A percentile compares a stretch with the other conserved stretches of the same genome.
Evolutionary conservation across 2,113 vertebrate species (phyloP).

Genomic region (Archilochus colubris): DNA sequence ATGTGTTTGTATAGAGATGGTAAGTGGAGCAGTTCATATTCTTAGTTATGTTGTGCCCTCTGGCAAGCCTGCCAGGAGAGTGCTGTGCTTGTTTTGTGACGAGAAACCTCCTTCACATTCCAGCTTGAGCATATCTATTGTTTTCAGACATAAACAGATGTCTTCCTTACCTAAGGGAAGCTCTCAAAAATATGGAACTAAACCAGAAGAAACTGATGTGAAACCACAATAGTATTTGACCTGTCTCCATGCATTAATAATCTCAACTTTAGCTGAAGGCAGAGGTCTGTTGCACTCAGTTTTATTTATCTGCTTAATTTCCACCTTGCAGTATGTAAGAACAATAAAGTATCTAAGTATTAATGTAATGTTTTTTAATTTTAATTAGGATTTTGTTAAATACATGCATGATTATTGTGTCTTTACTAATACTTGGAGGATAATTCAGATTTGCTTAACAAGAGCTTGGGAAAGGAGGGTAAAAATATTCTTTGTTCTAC

Average conservation of each 20-base stretch:
- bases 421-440: neutral
- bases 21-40: constrained; percentile 73
- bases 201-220: constrained; percentile 69
- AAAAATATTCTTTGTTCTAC: neutral
- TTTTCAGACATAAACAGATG: constrained; percentile 68
- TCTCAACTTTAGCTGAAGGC: constrained; percentile 47
- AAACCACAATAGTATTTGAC: constrained; percentile 62
- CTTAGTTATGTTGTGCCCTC: constrained; percentile 67
- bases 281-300: constrained; percentile 35
- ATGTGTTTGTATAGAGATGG: constrained; percentile 61
- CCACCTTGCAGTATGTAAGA: neutral
- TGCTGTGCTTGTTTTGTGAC: constrained; percentile 69
- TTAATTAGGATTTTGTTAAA: neutral
- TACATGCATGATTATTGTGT: neutral
- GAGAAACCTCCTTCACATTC: constrained; percentile 68
- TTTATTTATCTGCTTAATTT: constrained; percentile 40
- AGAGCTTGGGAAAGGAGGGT: neutral
- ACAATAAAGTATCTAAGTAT: neutral
- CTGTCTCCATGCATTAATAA: constrained; percentile 65
- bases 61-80: constrained; percentile 69
- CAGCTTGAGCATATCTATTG: constrained; percentile 51
- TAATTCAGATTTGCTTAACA: neutral
- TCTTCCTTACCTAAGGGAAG: constrained; percentile 69
- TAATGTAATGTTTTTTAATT: neutral
- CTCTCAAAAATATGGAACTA: constrained; percentile 69